Percentiles rank a stretch among this genome's conserved stretches.
Conservation (phyloP, 2,888 invertebrate genomes). For the Lepidocyrtoides sp. region DNA sequence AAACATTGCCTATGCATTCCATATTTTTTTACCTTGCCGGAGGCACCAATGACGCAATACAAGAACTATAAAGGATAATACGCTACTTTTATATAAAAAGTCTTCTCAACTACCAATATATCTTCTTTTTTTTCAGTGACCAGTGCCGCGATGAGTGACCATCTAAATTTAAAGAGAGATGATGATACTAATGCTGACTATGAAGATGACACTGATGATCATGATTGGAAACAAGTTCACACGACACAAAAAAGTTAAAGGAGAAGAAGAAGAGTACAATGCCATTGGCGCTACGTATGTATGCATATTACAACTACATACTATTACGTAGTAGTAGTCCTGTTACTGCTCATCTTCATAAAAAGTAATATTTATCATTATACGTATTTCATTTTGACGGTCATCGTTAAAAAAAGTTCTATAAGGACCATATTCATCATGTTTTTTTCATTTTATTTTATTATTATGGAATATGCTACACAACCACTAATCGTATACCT, state of each 20-base stretch:
- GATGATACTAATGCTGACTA: conserved; percentile 2
- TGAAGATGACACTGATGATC: conserved; percentile 45
- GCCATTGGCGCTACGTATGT: conserved; percentile 29
- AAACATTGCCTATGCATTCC: conserved; percentile 19
- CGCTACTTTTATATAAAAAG: not conserved
- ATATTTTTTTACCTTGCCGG: conserved; percentile 65
- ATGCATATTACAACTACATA: no score
- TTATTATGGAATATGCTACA: not conserved
- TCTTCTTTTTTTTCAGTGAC: conserved; percentile 18
- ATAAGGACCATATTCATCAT: not conserved
- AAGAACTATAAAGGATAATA: not conserved
- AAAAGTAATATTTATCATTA: conserved; percentile 42
- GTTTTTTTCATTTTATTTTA: not conserved
- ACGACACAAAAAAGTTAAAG: conserved; percentile 35
- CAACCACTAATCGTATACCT: no score
- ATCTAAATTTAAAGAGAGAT: not conserved
- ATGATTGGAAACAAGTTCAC: conserved; percentile 72
- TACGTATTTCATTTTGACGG: conserved; percentile 41
- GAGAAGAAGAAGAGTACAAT: conserved; percentile 61
- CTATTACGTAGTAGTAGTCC: not conserved
- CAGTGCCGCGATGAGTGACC: not conserved
- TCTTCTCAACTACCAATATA: not conserved
- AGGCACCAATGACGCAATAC: conserved; percentile 67
- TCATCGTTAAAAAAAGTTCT: conserved; percentile 33
- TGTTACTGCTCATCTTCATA: conserved; percentile 32